A percentile compares a stretch with the other conserved stretches of the same genome.
Evolutionary conservation across 2,113 vertebrate genomes (phyloP).

Genomic region (Rhabdornis inornatus): DNA sequence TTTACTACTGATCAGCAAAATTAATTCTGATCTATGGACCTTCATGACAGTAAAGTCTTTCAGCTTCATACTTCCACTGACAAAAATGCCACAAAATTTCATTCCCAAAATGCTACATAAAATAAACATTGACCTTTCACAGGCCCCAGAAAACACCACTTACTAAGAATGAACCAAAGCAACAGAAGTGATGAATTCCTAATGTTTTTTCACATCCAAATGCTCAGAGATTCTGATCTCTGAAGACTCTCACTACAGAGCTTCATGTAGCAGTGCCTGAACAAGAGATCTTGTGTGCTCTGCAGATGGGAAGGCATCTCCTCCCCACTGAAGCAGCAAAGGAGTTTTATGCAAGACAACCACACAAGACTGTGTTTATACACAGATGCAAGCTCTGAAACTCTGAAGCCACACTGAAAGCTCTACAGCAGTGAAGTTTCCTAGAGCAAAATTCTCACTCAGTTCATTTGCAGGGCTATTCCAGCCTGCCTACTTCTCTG

Average conservation of each 20-base stretch:
- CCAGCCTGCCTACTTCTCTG: neutral
- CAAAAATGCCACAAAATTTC: too few species aligned
- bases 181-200: neutral
- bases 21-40: neutral
- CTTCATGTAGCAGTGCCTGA: neutral
- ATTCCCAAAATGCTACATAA: neutral
- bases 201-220: neutral
- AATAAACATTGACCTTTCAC: neutral
- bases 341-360: neutral
- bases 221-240: neutral
- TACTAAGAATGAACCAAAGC: neutral
- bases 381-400: neutral
- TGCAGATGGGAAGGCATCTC: neutral
- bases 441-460: neutral
- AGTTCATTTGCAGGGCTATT: neutral
- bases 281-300: neutral
- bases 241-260: neutral
- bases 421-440: neutral
- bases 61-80: neutral
- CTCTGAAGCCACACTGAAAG: neutral
- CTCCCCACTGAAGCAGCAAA: neutral
- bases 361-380: neutral
- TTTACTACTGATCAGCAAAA: neutral
- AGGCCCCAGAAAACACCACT: neutral
- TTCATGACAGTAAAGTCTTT: neutral